phyloP scores from a whole-genome alignment of 2,113 vertebrate species.

The Rhagologus leucostigma region DNA sequence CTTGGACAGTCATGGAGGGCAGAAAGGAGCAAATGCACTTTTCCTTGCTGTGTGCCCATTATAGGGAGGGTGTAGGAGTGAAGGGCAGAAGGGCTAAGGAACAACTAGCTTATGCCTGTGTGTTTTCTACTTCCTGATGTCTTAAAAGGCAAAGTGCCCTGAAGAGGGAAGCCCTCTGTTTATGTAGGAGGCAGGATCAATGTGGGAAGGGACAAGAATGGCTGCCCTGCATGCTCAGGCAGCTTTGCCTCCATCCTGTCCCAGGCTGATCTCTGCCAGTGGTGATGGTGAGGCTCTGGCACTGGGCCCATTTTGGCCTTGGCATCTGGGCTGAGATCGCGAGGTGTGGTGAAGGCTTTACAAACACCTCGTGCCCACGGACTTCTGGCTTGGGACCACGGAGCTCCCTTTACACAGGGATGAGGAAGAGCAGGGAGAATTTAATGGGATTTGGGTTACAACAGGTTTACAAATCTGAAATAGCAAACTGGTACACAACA shows the following conservation, averaged over 20 bases:
- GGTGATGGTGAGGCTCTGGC: background rate
- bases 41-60: background rate
- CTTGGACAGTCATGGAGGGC: background rate
- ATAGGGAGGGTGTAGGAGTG: background rate
- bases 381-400: fast-evolving
- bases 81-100: background rate
- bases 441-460: background rate
- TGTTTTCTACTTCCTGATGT: background rate
- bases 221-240: background rate
- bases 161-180: background rate
- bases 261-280: background rate
- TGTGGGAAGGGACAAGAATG: background rate
- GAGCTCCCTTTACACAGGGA: background rate
- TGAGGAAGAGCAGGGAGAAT: background rate
- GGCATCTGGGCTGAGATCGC: background rate
- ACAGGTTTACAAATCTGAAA: background rate
- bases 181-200: fast-evolving
- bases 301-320: background rate
- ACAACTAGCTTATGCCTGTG: background rate
- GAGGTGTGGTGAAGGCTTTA: background rate
- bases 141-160: background rate
- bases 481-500: background rate
- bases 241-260: background rate
- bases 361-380: background rate
- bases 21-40: background rate